Evolutionary conservation across 2,888 invertebrate genomes (phyloP).

Genomic region (Callimorpha dominula): DNA sequence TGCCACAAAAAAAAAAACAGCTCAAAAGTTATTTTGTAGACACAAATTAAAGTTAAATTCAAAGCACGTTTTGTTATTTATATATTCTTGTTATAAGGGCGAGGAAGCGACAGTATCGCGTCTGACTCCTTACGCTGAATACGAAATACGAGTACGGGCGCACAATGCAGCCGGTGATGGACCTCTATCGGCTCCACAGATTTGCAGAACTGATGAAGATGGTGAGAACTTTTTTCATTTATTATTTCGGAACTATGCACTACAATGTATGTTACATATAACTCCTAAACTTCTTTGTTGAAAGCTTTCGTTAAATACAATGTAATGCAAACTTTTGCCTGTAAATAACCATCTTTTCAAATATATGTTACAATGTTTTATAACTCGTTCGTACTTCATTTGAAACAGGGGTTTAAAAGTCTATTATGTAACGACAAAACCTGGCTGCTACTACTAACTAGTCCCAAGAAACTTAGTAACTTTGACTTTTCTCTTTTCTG

Average conservation of each 20-base stretch:
- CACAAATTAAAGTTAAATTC: background rate
- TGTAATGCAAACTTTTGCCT: background rate
- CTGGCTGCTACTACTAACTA: constrained; percentile 7
- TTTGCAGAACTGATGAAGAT: constrained; percentile 95
- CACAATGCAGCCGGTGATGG: constrained; percentile 96
- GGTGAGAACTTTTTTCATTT: constrained; percentile 76
- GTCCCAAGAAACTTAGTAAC: constrained; percentile 5
- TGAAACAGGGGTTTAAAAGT: constrained; percentile 14
- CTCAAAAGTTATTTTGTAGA: background rate
- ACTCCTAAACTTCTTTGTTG: background rate
- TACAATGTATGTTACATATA: background rate
- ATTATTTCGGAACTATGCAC: background rate
- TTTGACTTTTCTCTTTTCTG: constrained; percentile 18
- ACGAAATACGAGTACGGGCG: constrained; percentile 94
- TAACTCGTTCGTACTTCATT: background rate
- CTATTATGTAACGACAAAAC: constrained; percentile 12
- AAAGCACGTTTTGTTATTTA: background rate
- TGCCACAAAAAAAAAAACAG: no score
- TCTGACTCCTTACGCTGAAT: constrained; percentile 94
- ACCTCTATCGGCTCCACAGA: constrained; percentile 90
- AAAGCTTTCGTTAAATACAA: background rate
- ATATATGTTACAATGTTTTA: background rate
- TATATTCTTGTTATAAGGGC: constrained; percentile 70
- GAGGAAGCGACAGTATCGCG: constrained; percentile 92
- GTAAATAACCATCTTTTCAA: background rate